A percentile compares a stretch with the other conserved stretches of the same genome.
Conservation (phyloP, 2,888 invertebrate genomes). For the Tridacna gigas region DNA sequence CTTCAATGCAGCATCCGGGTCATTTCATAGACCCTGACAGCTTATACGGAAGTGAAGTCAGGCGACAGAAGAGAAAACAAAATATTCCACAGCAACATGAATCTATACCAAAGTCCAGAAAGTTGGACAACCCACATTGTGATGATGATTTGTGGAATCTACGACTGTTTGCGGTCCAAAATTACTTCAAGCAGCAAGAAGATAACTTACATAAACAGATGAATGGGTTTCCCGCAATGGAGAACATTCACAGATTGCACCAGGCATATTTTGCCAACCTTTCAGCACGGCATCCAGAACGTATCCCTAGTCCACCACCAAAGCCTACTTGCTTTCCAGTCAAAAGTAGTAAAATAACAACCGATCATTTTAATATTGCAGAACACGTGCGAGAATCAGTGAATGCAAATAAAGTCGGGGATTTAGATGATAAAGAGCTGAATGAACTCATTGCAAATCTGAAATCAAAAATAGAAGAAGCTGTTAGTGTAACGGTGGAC, state of each 20-base stretch:
- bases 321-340: slow-evolving; percentile 32
- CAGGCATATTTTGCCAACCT: slow-evolving; percentile 63
- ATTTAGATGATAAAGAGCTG: slow-evolving; percentile 87
- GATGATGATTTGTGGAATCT: slow-evolving; percentile 94
- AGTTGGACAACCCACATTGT: slow-evolving; percentile 85
- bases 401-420: slow-evolving; percentile 58
- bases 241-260: slow-evolving; percentile 63
- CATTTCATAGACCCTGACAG: slow-evolving; percentile 58
- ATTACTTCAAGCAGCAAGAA: slow-evolving; percentile 92
- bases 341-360: slow-evolving; percentile 44
- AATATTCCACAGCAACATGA: slow-evolving; percentile 96
- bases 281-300: slow-evolving; percentile 45
- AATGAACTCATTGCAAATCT: slow-evolving; percentile 95
- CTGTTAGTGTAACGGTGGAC: slow-evolving; percentile 75
- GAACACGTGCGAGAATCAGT: slow-evolving; percentile 64
- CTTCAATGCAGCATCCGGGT: slow-evolving; percentile 91
- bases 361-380: slow-evolving; percentile 61
- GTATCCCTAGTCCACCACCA: slow-evolving; percentile 32
- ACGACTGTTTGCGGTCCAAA: slow-evolving; percentile 96
- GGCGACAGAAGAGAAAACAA: slow-evolving; percentile 91
- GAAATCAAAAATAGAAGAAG: slow-evolving; percentile 91
- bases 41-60: slow-evolving; percentile 67
- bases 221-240: slow-evolving; percentile 54
- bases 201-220: slow-evolving; percentile 60
- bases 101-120: slow-evolving; percentile 71